These are phyloP conservation scores for Onychomys arenicola DNA, from an alignment of 2,797 vertebrate species.

Conservation along the genomic window DNA sequence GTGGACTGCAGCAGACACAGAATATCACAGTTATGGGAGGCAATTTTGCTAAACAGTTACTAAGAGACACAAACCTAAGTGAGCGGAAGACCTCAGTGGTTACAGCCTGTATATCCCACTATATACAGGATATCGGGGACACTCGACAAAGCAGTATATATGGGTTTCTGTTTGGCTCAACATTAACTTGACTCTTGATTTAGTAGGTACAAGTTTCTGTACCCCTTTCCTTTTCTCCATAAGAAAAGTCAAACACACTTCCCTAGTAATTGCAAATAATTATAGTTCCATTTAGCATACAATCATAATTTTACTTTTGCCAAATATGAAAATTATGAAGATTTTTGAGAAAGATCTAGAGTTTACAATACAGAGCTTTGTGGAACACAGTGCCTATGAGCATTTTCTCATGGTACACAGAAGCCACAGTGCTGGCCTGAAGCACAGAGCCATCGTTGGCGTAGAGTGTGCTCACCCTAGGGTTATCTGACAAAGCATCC, in stretches of 20 bases:
- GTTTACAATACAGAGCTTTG: constrained; percentile 90
- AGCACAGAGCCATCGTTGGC: constrained; percentile 90
- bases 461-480: constrained; percentile 86
- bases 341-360: constrained; percentile 23
- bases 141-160: background rate
- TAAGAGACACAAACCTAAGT: background rate
- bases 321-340: background rate
- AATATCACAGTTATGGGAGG: background rate
- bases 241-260: background rate
- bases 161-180: background rate
- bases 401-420: constrained; percentile 87
- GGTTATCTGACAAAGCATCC: constrained; percentile 87
- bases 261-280: constrained; percentile 4
- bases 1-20: background rate
- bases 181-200: background rate
- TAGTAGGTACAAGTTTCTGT: background rate
- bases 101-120: background rate
- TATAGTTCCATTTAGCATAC: background rate
- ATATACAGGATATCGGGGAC: background rate
- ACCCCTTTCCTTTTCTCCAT: background rate
- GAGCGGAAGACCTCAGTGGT: background rate
- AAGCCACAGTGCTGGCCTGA: constrained; percentile 89
- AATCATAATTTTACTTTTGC: constrained; percentile 1
- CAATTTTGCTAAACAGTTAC: background rate
- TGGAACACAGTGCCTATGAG: constrained; percentile 92